Base-by-base conservation (phyloP, 2,797 vertebrate species). In the Gadopsis marmoratus region DNA sequence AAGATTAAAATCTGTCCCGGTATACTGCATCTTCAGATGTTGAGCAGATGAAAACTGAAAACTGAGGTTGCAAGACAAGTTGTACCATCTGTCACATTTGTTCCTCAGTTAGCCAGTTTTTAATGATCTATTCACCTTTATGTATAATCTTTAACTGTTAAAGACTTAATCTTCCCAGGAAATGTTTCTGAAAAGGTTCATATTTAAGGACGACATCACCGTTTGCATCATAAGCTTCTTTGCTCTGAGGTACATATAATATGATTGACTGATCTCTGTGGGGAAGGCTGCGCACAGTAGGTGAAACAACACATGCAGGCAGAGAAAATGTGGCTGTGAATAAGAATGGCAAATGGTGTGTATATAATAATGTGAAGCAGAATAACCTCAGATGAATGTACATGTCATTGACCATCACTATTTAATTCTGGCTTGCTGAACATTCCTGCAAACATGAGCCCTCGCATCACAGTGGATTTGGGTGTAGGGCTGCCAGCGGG, bases 401-500 rank as follows among this genome's bases (percentile, higher is more conserved):
- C 71, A 60, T 62, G 48, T 81, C 80, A 78, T 51, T 35, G 33
- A 35, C 33, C 33, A 35, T 7, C 33, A 35, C 4, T 17, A 2
- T 47, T 21, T 45, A 9, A 54, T 37, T 51, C 29, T 60, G 4
- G 17, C 23, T 43, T 1, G 41, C 39, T 33, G 23, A 67, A 55
- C 26, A 21, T 5, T 41, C 21, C 33, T 17, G 51, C 58, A 67
- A 16, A 31, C 47, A 37, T 7, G 5, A 21, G 3, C n/a, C 5
- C 17, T 70, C 48, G 8, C 43, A 19, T 50, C 11, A 19, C 7
- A 17, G 23, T 3, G 12, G 37, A 39, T 59, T 0, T 31, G 19
- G 8, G 50, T 41, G 39, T n/a, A 58, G 62, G 81, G 58, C 43
- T 53, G 71, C 41, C 45, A 19, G 71, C 59, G 80, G 23, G 33